These are phyloP conservation scores for Cheilosia scutellata DNA, from an alignment of 2,888 invertebrate genomes.

Conservation along the genomic window DNA sequence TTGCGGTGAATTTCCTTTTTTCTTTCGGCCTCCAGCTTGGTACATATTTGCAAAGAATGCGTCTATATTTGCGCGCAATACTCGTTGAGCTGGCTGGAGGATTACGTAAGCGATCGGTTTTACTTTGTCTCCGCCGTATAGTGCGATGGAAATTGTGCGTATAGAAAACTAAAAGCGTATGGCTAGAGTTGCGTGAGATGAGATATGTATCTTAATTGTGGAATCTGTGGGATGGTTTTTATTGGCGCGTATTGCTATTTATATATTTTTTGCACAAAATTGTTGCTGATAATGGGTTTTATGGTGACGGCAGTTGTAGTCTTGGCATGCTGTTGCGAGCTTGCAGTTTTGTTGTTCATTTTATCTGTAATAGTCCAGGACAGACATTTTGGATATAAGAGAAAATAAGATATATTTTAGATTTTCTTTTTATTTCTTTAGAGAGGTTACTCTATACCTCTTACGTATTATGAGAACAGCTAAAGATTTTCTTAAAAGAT, in stretches of 20 bases:
- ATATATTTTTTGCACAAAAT: neutral
- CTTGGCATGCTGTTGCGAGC: too few species aligned
- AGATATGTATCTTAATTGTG: slow-evolving; percentile 27
- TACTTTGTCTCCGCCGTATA: neutral
- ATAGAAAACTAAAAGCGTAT: slow-evolving; percentile 4
- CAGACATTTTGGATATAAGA: too few species aligned
- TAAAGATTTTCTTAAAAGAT: too few species aligned
- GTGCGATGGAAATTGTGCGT: slow-evolving; percentile 27
- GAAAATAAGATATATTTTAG: too few species aligned
- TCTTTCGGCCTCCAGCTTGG: neutral
- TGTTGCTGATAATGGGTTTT: too few species aligned
- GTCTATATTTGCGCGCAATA: slow-evolving; percentile 14
- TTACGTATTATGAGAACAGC: too few species aligned
- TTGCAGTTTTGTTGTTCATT: too few species aligned
- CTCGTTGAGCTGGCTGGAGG: slow-evolving; percentile 19
- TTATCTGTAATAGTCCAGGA: too few species aligned
- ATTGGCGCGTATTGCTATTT: slow-evolving; percentile 16
- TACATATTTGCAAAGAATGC: neutral
- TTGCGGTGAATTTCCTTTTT: slow-evolving; percentile 12
- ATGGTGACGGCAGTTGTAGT: too few species aligned
- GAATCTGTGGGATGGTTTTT: slow-evolving; percentile 26
- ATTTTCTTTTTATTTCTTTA: too few species aligned
- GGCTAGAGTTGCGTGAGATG: slow-evolving; percentile 13
- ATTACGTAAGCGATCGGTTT: slow-evolving; percentile 52
- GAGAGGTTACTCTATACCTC: too few species aligned